phyloP scores from a whole-genome alignment of 2,888 invertebrate genomes.

The Teleogryllus oceanicus region DNA sequence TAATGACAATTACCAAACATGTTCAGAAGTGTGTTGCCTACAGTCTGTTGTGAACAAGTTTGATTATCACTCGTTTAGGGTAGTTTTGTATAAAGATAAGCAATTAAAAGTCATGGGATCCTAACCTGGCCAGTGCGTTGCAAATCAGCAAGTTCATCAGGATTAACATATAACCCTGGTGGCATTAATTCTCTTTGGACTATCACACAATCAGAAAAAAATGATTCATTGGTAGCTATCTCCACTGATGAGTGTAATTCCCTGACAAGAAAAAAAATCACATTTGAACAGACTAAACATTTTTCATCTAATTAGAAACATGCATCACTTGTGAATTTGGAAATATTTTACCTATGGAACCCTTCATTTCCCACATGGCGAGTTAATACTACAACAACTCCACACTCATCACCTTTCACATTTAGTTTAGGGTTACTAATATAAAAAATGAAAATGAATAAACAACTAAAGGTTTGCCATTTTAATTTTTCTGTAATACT shows the following conservation, averaged over 20 bases:
- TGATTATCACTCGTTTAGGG: neutral
- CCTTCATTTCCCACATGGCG: slow-evolving; percentile 50
- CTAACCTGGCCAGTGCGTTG: slow-evolving; percentile 44
- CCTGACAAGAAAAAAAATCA: slow-evolving; percentile 40
- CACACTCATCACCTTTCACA: slow-evolving; percentile 33
- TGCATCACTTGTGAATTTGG: neutral
- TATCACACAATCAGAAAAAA: slow-evolving; percentile 43
- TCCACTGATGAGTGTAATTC: slow-evolving; percentile 51
- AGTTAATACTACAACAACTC: slow-evolving; percentile 41
- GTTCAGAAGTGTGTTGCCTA: too few relatives aligned
- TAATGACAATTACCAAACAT: too few relatives aligned
- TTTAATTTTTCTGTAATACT: too few relatives aligned
- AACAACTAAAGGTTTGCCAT: too few relatives aligned
- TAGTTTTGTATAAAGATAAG: neutral
- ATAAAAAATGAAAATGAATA: too few relatives aligned
- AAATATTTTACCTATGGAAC: slow-evolving; percentile 48
- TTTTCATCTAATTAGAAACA: neutral
- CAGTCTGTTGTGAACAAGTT: too few relatives aligned
- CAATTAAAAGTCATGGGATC: neutral
- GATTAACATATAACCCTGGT: slow-evolving; percentile 48
- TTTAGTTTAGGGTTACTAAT: too few relatives aligned
- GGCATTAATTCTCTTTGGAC: slow-evolving; percentile 45
- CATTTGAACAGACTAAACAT: neutral
- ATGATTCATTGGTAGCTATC: slow-evolving; percentile 41
- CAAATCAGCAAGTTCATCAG: slow-evolving; percentile 49